These are phyloP conservation scores for Carassius auratus DNA, from an alignment of 2,113 vertebrate species.

Conservation along the genomic window DNA sequence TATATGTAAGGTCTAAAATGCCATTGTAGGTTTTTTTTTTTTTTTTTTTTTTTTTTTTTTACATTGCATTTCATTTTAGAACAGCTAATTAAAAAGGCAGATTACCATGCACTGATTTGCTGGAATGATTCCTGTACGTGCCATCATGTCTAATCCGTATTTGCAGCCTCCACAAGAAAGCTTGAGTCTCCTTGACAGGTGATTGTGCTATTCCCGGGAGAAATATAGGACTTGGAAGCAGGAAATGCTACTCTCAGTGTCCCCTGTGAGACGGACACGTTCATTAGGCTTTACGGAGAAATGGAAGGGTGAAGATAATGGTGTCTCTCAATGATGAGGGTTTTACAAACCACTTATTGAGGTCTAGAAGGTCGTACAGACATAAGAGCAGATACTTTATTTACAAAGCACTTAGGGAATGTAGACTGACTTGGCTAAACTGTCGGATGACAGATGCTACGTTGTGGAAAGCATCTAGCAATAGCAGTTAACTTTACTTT, in stretches of 20 bases:
- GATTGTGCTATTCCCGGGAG: conserved; percentile 5
- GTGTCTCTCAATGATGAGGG: conserved; percentile 6
- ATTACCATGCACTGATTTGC: background rate
- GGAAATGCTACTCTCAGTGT: background rate
- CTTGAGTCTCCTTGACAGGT: conserved; percentile 22
- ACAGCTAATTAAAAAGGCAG: conserved; percentile 21
- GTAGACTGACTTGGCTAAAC: conserved; percentile 15
- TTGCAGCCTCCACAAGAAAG: background rate
- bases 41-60: background rate
- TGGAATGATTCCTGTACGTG: background rate
- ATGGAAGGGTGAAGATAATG: background rate
- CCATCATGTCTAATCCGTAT: background rate
- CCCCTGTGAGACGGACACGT: background rate
- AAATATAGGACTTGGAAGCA: background rate
- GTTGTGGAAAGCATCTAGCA: background rate
- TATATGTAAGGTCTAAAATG: background rate
- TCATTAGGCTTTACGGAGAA: background rate
- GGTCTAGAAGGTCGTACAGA: conserved; percentile 21
- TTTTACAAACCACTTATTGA: conserved; percentile 38
- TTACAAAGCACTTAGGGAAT: background rate
- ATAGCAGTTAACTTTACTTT: background rate
- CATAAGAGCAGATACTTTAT: conserved; percentile 37
- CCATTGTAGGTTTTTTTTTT: background rate
- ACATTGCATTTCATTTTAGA: background rate
- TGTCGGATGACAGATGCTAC: conserved; percentile 5